phyloP scores from a whole-genome alignment of 2,888 invertebrate species.

The Neoaliturus tenellus region DNA sequence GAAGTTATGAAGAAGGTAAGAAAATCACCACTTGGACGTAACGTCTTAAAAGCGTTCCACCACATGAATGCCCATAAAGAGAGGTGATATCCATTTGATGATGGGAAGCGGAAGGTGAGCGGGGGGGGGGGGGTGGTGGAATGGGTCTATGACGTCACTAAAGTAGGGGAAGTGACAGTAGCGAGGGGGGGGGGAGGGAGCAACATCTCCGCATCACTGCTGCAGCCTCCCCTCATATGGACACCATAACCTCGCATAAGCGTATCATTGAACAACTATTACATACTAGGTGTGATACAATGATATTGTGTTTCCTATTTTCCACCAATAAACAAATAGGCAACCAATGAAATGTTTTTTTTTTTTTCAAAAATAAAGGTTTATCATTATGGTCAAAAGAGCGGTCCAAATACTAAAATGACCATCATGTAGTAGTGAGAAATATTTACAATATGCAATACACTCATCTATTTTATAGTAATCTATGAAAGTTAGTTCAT shows the following conservation, averaged over 20 bases:
- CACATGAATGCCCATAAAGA: background rate
- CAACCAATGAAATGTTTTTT: too few species aligned
- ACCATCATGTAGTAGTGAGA: too few species aligned
- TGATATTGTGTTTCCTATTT: too few species aligned
- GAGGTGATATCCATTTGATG: background rate
- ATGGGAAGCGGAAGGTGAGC: background rate
- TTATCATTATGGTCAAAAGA: too few species aligned
- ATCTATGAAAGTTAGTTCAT: too few species aligned
- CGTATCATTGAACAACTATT: constrained; percentile 6
- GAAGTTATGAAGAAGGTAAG: too few species aligned
- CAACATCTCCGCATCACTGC: constrained; percentile 35
- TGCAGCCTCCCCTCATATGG: background rate
- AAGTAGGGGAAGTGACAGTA: constrained; percentile 2
- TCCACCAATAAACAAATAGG: too few species aligned
- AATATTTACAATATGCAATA: too few species aligned
- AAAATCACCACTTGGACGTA: background rate
- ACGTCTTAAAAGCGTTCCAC: background rate
- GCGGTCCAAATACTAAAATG: too few species aligned
- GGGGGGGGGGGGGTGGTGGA: background rate
- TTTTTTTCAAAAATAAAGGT: too few species aligned
- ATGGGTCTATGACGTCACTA: background rate
- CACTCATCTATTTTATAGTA: too few species aligned
- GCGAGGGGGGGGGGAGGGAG: background rate
- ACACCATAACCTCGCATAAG: constrained; percentile 4
- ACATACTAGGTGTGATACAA: too few species aligned